Evolutionary conservation across 2,888 invertebrate genomes (phyloP).

Genomic region (Dasypolia templi): DNA sequence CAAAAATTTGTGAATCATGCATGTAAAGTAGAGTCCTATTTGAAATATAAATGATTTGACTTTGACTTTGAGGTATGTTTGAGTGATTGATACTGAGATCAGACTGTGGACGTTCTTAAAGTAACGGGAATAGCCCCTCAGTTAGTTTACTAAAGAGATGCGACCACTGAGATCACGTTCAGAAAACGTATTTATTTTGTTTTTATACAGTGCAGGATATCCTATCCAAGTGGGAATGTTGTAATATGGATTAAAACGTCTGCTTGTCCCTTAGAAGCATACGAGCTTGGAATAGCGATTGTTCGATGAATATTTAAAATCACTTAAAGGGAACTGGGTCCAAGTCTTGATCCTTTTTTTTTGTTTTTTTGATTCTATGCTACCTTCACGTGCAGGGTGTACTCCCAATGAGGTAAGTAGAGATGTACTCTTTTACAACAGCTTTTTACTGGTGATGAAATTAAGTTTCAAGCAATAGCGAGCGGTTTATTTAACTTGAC

Average conservation of each 20-base stretch:
- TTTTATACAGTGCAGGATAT: slow-evolving; percentile 4
- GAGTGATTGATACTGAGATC: too few relatives aligned
- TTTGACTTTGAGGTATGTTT: too few relatives aligned
- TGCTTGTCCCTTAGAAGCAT: slow-evolving; percentile 45
- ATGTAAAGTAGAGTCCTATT: too few relatives aligned
- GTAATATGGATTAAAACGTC: slow-evolving; percentile 52
- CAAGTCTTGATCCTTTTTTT: slow-evolving; percentile 34
- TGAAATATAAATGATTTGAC: too few relatives aligned
- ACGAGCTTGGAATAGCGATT: slow-evolving; percentile 57
- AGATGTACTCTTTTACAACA: slow-evolving; percentile 8
- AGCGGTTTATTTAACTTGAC: too few relatives aligned
- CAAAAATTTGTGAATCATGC: too few relatives aligned
- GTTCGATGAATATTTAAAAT: slow-evolving; percentile 68
- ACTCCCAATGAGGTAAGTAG: background rate
- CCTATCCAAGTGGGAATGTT: slow-evolving; percentile 23
- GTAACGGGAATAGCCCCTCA: too few relatives aligned
- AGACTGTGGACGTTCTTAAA: too few relatives aligned
- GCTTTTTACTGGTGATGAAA: background rate
- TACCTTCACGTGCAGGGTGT: background rate
- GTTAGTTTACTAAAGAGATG: background rate
- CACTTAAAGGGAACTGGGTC: slow-evolving; percentile 53
- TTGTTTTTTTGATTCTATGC: slow-evolving; percentile 23
- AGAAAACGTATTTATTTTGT: background rate
- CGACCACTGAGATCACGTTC: background rate
- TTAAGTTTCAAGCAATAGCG: background rate